These are phyloP conservation scores for Geothlypis trichas DNA, from an alignment of 2,113 vertebrate species.

Conservation along the genomic window DNA sequence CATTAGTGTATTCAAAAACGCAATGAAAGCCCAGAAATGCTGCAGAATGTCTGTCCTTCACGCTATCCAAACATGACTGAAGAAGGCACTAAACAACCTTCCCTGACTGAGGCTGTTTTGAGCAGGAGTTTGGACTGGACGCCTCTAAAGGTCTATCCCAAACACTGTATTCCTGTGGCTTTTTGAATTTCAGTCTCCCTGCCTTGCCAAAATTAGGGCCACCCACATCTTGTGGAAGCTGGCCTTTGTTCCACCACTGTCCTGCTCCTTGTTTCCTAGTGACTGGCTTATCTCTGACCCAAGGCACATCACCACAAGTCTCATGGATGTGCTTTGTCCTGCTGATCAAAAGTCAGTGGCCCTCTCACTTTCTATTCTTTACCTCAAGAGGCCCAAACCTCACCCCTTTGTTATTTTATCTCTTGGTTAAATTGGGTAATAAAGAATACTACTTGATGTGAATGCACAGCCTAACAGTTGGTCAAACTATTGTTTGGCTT, in stretches of 20 bases:
- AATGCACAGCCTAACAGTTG: background rate
- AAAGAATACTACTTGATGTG: background rate
- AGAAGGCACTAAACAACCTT: background rate
- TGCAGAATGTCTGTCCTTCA: background rate
- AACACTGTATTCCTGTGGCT: background rate
- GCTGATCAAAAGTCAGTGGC: background rate
- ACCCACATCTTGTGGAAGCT: background rate
- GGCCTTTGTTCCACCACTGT: background rate
- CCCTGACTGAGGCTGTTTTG: background rate
- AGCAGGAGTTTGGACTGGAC: background rate
- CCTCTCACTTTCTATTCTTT: background rate
- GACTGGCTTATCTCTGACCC: background rate
- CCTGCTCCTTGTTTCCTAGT: background rate
- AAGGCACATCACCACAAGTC: background rate
- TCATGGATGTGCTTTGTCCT: background rate
- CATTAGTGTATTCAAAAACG: background rate
- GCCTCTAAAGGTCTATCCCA: background rate
- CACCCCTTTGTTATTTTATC: background rate
- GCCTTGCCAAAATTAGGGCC: background rate
- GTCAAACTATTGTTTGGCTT: background rate
- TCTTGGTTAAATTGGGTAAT: background rate
- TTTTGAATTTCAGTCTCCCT: background rate
- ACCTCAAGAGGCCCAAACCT: background rate
- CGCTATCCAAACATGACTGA: accelerated
- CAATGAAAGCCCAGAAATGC: background rate